Conservation (phyloP, 1,140 invertebrate species). For the Ceratina australensis region DNA sequence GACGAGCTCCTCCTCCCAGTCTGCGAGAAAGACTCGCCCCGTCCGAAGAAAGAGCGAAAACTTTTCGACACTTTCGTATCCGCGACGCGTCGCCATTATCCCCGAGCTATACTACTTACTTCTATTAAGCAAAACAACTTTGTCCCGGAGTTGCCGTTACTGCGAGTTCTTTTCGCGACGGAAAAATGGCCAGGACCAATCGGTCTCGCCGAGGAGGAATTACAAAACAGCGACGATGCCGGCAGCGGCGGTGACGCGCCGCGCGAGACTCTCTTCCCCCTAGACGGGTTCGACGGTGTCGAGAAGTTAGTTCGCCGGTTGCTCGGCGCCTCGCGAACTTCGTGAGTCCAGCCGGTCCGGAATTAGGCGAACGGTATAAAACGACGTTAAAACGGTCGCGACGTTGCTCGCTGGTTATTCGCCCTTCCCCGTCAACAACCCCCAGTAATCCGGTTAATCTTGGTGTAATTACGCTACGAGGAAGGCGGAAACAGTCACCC, state of each 20-base stretch:
- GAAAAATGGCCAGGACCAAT: slow-evolving; percentile 13
- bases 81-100: slow-evolving; percentile 10
- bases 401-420: neutral
- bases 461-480: slow-evolving; percentile 47
- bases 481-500: neutral
- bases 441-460: slow-evolving; percentile 50
- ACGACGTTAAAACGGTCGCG: slow-evolving; percentile 20
- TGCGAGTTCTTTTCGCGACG: neutral
- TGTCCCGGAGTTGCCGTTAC: slow-evolving; percentile 10
- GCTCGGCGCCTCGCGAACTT: slow-evolving; percentile 21
- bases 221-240: too few relatives aligned
- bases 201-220: neutral
- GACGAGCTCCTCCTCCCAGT: too few relatives aligned
- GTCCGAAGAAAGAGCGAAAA: neutral
- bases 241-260: too few relatives aligned
- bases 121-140: slow-evolving; percentile 35
- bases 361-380: slow-evolving; percentile 30
- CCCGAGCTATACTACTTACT: neutral
- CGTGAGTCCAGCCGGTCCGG: neutral
- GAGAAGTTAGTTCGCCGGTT: neutral
- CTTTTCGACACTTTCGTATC: slow-evolving; percentile 6
- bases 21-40: too few relatives aligned
- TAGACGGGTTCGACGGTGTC: too few relatives aligned
- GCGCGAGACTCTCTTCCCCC: too few relatives aligned
- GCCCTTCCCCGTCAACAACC: slow-evolving; percentile 17